Conservation (phyloP, 1,140 invertebrate species). For the Dufourea novaeangliae region DNA sequence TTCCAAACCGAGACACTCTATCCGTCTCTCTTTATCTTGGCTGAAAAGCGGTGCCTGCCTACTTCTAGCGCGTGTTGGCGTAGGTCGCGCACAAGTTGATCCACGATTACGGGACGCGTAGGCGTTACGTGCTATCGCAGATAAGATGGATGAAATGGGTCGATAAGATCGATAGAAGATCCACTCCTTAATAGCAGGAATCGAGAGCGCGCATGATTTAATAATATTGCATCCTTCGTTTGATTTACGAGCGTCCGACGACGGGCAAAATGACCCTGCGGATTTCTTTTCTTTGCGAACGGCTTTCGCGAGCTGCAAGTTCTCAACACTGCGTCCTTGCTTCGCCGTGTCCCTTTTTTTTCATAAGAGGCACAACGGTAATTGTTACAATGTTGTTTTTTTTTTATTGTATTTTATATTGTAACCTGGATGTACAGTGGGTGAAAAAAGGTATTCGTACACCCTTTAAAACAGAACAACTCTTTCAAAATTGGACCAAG, state of each 20-base stretch:
- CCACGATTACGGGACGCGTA: constrained; percentile 26
- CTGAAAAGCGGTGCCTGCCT: constrained; percentile 20
- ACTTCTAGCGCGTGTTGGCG: constrained; percentile 22
- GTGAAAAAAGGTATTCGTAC: too few relatives aligned
- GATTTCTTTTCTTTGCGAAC: constrained; percentile 3
- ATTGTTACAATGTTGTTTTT: too few relatives aligned
- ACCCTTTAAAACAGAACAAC: too few relatives aligned
- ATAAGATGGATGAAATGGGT: constrained; percentile 50
- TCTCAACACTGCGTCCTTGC: too few relatives aligned
- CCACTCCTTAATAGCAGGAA: constrained; percentile 44
- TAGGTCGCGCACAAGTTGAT: constrained; percentile 49
- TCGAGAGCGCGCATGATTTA: constrained; percentile 50
- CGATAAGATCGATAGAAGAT: constrained; percentile 52
- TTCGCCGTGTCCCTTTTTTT: too few relatives aligned
- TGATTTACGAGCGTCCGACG: constrained; percentile 38
- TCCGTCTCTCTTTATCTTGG: constrained; percentile 8
- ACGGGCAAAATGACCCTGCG: constrained; percentile 2
- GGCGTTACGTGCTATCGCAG: constrained; percentile 53
- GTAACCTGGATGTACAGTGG: too few relatives aligned
- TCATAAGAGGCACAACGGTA: too few relatives aligned
- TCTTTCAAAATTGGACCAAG: too few relatives aligned
- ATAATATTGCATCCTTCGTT: constrained; percentile 42
- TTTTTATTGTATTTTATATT: too few relatives aligned
- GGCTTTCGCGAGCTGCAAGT: too few relatives aligned
- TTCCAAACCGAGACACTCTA: background rate